Percentiles rank a stretch among this genome's conserved stretches.
Conservation (phyloP, 2,113 vertebrate genomes). For the Albula goreensis region DNA sequence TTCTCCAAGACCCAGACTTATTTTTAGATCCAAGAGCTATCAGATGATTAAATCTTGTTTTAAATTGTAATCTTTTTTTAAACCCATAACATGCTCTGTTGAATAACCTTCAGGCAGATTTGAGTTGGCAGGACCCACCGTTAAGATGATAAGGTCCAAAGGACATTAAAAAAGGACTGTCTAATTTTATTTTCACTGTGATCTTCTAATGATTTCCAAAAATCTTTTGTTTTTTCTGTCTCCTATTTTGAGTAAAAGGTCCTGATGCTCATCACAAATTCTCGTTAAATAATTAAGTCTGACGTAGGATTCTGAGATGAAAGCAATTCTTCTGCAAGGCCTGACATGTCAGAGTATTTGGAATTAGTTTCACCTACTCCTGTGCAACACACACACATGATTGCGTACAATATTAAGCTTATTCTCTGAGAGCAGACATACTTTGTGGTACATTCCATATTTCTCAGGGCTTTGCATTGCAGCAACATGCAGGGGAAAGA, state of each 20-base stretch:
- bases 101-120: neutral
- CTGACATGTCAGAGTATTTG: neutral
- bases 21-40: neutral
- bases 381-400: neutral
- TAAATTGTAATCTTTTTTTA: neutral
- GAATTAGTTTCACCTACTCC: neutral
- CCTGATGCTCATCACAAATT: neutral
- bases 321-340: neutral
- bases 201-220: neutral
- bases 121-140: neutral
- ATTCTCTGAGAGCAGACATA: too few species aligned
- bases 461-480: neutral
- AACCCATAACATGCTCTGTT: neutral
- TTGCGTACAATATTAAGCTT: neutral
- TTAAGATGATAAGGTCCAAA: too few species aligned
- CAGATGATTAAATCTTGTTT: neutral
- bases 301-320: neutral
- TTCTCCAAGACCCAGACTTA: neutral
- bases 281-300: neutral
- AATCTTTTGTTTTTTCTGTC: neutral
- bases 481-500: too few species aligned
- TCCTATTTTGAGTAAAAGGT: neutral
- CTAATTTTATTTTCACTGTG: neutral
- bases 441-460: neutral
- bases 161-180: too few species aligned